Conservation (phyloP, 2,797 vertebrate genomes). For the Jordanella pulchra region DNA sequence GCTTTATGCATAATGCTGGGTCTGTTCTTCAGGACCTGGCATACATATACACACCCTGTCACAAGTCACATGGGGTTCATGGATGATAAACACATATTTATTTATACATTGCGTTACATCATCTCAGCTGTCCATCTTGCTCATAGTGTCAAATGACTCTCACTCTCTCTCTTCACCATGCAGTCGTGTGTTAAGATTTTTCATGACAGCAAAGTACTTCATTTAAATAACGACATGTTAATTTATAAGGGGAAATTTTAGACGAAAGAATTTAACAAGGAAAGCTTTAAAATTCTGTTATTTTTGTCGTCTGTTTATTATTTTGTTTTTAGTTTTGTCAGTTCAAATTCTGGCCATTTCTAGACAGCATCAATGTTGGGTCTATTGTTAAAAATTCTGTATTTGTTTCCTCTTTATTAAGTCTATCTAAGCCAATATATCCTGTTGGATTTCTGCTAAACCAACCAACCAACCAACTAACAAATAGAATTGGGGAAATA, state of each 20-base stretch:
- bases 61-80: constrained; percentile 27
- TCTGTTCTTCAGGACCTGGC: constrained; percentile 36
- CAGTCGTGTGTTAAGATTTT: neutral
- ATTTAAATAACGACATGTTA: neutral
- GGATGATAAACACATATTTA: constrained; percentile 34
- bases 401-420: too few relatives aligned
- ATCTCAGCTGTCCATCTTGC: constrained; percentile 17
- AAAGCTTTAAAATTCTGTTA: too few relatives aligned
- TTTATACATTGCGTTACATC: constrained; percentile 25
- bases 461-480: too few relatives aligned
- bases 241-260: too few relatives aligned
- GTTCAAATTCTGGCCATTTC: neutral
- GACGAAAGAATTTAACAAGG: too few relatives aligned
- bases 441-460: too few relatives aligned
- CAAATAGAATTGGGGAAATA: too few relatives aligned
- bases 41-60: constrained; percentile 25
- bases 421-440: too few relatives aligned
- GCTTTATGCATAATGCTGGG: constrained; percentile 47
- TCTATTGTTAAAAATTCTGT: too few relatives aligned
- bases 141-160: neutral
- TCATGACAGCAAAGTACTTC: neutral
- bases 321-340: neutral
- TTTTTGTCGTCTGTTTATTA: too few relatives aligned
- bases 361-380: too few relatives aligned
- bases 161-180: neutral